phyloP scores from a whole-genome alignment of 2,113 vertebrate species.

The Setophaga petechia region DNA sequence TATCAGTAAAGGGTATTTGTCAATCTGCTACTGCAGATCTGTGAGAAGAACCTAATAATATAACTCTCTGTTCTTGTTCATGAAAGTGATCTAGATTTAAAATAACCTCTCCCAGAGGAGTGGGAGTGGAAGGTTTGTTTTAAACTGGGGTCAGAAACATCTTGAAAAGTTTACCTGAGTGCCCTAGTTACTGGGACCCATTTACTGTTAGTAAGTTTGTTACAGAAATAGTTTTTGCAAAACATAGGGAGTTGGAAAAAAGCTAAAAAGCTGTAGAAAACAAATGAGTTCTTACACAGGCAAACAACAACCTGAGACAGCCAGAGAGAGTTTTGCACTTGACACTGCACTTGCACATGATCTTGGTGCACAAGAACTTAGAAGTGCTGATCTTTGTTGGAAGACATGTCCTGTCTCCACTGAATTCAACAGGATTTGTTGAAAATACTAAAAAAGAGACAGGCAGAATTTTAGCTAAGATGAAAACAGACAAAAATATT shows the following conservation, averaged over 20 bases:
- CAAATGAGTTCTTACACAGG: not conserved
- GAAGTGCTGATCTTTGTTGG: not conserved
- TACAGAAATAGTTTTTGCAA: not conserved
- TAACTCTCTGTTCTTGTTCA: not conserved
- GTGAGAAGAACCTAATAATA: slow-evolving; percentile 7
- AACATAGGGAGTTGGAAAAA: not conserved
- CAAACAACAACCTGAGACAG: not conserved
- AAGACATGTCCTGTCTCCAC: not conserved
- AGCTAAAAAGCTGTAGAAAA: not conserved
- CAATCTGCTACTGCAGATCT: not conserved
- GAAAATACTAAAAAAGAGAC: not conserved
- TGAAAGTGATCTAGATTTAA: slow-evolving; percentile 38
- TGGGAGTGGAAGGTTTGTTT: not conserved
- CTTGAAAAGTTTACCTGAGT: not conserved
- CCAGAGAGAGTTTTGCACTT: not conserved
- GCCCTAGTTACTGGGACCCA: not conserved
- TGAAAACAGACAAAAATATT: not conserved
- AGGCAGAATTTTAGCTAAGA: not conserved
- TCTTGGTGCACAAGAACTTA: not conserved
- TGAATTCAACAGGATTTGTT: not conserved
- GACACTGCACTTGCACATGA: not conserved
- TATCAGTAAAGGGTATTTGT: slow-evolving; percentile 2
- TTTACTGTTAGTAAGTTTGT: not conserved
- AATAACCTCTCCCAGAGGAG: slow-evolving; percentile 28
- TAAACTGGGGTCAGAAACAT: slow-evolving; percentile 8